These are phyloP conservation scores for Aurelia aurita DNA, from an alignment of 30 jellyfish, hydroid and myxozoan species.

Conservation along the genomic window DNA sequence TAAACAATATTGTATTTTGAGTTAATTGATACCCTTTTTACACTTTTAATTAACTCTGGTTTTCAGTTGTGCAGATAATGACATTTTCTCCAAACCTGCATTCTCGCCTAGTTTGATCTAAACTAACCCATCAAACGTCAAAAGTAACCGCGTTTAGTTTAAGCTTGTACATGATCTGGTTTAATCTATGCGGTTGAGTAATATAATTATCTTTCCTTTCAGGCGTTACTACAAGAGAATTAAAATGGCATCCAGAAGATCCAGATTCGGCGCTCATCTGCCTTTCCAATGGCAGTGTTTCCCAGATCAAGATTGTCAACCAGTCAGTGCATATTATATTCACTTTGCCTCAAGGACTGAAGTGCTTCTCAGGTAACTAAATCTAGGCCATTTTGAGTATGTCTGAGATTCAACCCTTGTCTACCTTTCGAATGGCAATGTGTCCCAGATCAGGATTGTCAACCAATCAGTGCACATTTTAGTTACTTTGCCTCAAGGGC, in stretches of 20 bases:
- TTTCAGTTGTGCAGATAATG: too few relatives aligned
- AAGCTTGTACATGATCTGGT: too few relatives aligned
- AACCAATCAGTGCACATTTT: slow-evolving; percentile 11
- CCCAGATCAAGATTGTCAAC: slow-evolving; percentile 51
- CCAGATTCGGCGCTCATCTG: slow-evolving; percentile 59
- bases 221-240: slow-evolving; percentile 69
- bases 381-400: too few relatives aligned
- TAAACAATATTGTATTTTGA: too few relatives aligned
- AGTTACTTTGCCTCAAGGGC: slow-evolving; percentile 36
- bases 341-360: slow-evolving; percentile 25
- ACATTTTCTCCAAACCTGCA: too few relatives aligned
- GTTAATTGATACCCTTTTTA: too few relatives aligned
- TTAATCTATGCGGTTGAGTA: neutral
- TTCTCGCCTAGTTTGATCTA: too few relatives aligned
- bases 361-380: slow-evolving; percentile 49
- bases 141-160: too few relatives aligned
- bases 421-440: neutral
- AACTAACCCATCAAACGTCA: too few relatives aligned
- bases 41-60: too few relatives aligned
- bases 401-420: too few relatives aligned
- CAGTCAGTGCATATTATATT: slow-evolving; percentile 14
- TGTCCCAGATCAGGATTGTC: slow-evolving; percentile 51
- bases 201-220: slow-evolving; percentile 2
- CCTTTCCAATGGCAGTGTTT: slow-evolving; percentile 79
- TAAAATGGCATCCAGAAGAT: slow-evolving; percentile 88